These are phyloP conservation scores for Arrhopalites spinosus DNA, from an alignment of 2,888 invertebrate genomes.

Conservation along the genomic window DNA sequence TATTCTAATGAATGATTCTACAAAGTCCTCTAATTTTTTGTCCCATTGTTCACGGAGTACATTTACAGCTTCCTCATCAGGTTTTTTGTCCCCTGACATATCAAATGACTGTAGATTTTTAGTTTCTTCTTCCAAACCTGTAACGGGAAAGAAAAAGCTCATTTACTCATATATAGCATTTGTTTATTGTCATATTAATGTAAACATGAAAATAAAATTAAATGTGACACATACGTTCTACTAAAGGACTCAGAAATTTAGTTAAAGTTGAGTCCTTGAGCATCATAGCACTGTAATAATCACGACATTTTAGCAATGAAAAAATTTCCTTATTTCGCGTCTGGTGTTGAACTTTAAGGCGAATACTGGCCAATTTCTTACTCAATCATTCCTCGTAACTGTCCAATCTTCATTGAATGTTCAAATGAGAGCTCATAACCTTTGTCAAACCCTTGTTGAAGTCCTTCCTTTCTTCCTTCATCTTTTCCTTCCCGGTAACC, in stretches of 20 bases:
- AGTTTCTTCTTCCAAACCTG: constrained; percentile 18
- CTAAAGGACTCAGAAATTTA: constrained; percentile 11
- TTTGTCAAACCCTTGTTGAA: constrained; percentile 41
- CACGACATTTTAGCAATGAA: too few relatives aligned
- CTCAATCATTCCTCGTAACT: constrained; percentile 46
- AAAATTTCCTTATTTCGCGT: too few relatives aligned
- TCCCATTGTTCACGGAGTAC: constrained; percentile 6
- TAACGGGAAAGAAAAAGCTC: too few relatives aligned
- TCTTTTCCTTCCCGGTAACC: constrained; percentile 46
- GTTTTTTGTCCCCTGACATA: background rate
- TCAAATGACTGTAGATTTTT: constrained; percentile 3
- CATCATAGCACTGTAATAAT: constrained; percentile 18
- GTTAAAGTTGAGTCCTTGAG: constrained; percentile 18
- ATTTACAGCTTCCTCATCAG: background rate
- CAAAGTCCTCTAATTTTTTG: background rate
- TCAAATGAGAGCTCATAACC: constrained; percentile 39
- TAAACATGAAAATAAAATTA: too few relatives aligned
- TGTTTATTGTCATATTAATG: too few relatives aligned
- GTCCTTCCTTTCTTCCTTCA: constrained; percentile 41
- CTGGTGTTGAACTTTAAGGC: too few relatives aligned
- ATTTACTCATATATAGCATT: too few relatives aligned
- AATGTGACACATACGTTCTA: too few relatives aligned
- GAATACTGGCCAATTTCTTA: too few relatives aligned
- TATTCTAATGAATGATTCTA: constrained; percentile 22
- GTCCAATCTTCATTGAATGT: constrained; percentile 43